A percentile compares a stretch with the other conserved stretches of the same genome.
These are phyloP conservation scores for Parascotia fuliginaria DNA, from an alignment of 2,888 invertebrate species.

Conservation along the genomic window DNA sequence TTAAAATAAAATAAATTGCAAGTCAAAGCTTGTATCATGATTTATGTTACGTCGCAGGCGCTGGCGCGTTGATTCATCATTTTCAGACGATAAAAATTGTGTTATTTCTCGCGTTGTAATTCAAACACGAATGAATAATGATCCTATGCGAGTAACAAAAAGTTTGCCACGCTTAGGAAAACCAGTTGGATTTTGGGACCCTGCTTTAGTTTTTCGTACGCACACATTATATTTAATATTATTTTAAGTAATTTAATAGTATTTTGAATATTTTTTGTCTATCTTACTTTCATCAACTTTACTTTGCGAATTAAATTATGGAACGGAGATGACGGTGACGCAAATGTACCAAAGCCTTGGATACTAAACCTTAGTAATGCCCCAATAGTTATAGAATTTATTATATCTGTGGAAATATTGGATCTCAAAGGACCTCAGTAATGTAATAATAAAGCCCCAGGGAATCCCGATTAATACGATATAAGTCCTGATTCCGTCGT, in stretches of 20 bases:
- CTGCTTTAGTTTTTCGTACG: not conserved
- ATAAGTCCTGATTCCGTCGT: not conserved
- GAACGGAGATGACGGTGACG: too few relatives aligned
- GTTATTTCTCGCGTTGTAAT: conserved; percentile 54
- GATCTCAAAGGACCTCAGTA: not conserved
- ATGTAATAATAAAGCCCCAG: not conserved
- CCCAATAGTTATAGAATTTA: too few relatives aligned
- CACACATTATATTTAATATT: not conserved
- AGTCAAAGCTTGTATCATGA: conserved; percentile 47
- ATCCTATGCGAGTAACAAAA: conserved; percentile 40
- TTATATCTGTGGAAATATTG: too few relatives aligned
- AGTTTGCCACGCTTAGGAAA: conserved; percentile 13
- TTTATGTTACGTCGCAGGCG: conserved; percentile 38
- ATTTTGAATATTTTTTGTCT: too few relatives aligned
- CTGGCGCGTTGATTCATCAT: conserved; percentile 58
- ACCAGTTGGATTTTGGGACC: not conserved
- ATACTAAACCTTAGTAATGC: too few relatives aligned
- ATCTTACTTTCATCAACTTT: too few relatives aligned
- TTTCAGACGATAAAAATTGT: conserved; percentile 60
- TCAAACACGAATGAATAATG: conserved; percentile 58
- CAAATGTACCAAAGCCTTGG: too few relatives aligned
- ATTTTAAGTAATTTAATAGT: too few relatives aligned
- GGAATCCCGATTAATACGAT: not conserved
- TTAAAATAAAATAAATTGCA: conserved; percentile 49
- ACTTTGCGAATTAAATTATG: too few relatives aligned